These are phyloP conservation scores for Drosophila pseudoananassae DNA, from an alignment of 1,140 invertebrate genomes.

Conservation along the genomic window DNA sequence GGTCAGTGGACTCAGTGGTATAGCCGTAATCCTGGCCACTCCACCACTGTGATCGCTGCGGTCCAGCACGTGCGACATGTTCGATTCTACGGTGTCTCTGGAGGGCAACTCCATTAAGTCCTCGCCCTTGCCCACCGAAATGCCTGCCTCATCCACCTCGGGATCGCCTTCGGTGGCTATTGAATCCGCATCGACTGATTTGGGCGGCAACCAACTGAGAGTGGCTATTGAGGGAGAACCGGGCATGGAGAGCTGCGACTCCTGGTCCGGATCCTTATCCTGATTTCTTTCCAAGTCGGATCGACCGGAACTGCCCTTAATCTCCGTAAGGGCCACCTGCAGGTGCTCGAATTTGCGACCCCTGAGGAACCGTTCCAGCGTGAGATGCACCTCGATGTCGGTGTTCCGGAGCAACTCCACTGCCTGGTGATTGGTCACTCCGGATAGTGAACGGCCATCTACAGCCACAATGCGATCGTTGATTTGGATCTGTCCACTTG, in stretches of 20 bases:
- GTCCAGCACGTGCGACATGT: conserved; percentile 84
- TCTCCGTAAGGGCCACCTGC: conserved; percentile 89
- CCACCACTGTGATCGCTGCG: conserved; percentile 72
- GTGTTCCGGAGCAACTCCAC: conserved; percentile 94
- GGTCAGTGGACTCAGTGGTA: conserved; percentile 33
- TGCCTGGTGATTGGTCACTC: conserved; percentile 95
- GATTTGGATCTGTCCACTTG: conserved; percentile 93
- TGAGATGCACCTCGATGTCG: conserved; percentile 91
- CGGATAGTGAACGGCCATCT: conserved; percentile 91
- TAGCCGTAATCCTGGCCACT: conserved; percentile 32
- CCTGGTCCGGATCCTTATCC: conserved; percentile 84
- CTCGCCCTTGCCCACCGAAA: conserved; percentile 74
- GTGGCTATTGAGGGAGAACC: conserved; percentile 90
- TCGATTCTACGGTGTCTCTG: conserved; percentile 87
- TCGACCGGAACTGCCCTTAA: conserved; percentile 85
- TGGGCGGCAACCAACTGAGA: conserved; percentile 88
- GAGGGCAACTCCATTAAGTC: conserved; percentile 87
- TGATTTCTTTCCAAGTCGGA: conserved; percentile 19
- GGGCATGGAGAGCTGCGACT: conserved; percentile 85
- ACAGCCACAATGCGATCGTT: conserved; percentile 97
- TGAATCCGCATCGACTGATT: conserved; percentile 85
- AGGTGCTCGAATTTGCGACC: conserved; percentile 95
- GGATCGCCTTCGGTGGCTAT: conserved; percentile 84
- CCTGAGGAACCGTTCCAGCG: conserved; percentile 93
- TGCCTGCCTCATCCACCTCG: conserved; percentile 36